A percentile compares a stretch with the other conserved stretches of the same genome.
Conservation (phyloP, 1,140 invertebrate genomes). For the Dendrolimus punctatus region DNA sequence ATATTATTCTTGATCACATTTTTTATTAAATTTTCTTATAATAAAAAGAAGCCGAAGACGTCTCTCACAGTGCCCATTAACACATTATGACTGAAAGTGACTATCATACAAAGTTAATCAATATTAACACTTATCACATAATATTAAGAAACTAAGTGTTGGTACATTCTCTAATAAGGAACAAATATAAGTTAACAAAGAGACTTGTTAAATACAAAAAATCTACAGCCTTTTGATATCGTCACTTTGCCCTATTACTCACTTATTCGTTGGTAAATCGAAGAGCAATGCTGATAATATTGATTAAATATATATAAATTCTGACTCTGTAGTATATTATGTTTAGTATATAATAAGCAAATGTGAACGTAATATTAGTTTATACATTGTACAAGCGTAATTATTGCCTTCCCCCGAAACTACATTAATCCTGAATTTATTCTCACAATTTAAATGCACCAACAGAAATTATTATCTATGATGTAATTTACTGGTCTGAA, state of each 20-base stretch:
- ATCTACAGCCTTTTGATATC: too few relatives aligned
- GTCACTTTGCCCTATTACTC: too few relatives aligned
- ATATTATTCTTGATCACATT: slow-evolving; percentile 40
- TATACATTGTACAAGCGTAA: slow-evolving; percentile 71
- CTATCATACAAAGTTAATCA: slow-evolving; percentile 62
- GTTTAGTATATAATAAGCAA: slow-evolving; percentile 1
- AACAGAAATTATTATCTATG: too few relatives aligned
- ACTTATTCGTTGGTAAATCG: too few relatives aligned
- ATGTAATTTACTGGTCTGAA: too few relatives aligned
- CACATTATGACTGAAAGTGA: slow-evolving; percentile 71
- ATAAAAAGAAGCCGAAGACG: slow-evolving; percentile 26
- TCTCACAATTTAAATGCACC: neutral
- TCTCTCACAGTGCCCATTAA: slow-evolving; percentile 52
- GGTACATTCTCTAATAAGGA: slow-evolving; percentile 46
- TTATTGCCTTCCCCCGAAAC: slow-evolving; percentile 73
- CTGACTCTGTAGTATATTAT: neutral
- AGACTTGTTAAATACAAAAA: slow-evolving; percentile 1
- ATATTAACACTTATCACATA: slow-evolving; percentile 59
- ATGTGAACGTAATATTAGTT: slow-evolving; percentile 34
- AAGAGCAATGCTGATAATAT: too few relatives aligned
- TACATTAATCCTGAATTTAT: slow-evolving; percentile 16
- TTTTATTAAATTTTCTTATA: slow-evolving; percentile 33
- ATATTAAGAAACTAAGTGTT: slow-evolving; percentile 38
- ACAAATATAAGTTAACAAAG: slow-evolving; percentile 37
- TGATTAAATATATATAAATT: too few relatives aligned